A percentile compares a stretch with the other conserved stretches of the same genome.
phyloP scores from a whole-genome alignment of 2,888 invertebrate species.

The Leucozona laternaria region DNA sequence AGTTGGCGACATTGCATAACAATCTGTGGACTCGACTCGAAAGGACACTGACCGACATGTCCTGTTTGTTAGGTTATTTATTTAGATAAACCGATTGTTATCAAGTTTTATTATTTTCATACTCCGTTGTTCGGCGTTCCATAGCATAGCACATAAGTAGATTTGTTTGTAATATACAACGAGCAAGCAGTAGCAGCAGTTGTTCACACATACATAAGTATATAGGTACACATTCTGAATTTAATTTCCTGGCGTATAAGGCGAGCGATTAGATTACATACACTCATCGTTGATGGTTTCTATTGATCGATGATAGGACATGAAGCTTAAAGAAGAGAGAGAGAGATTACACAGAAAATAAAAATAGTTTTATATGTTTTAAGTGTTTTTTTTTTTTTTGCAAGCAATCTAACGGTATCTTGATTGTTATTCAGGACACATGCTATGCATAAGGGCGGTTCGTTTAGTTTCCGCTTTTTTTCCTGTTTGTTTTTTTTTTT shows the following conservation, averaged over 20 bases:
- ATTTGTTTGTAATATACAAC: slow-evolving; percentile 3
- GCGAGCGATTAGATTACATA: slow-evolving; percentile 62
- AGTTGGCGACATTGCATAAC: slow-evolving; percentile 39
- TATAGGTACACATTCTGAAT: too few species aligned
- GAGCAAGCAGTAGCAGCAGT: too few species aligned
- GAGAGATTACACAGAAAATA: not conserved
- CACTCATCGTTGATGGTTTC: slow-evolving; percentile 21
- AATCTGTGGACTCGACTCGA: slow-evolving; percentile 27
- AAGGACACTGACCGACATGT: slow-evolving; percentile 65
- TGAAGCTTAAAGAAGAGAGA: slow-evolving; percentile 18
- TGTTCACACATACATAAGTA: too few species aligned
- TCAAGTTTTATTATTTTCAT: slow-evolving; percentile 8
- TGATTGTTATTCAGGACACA: slow-evolving; percentile 69
- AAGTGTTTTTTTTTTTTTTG: slow-evolving; percentile 16
- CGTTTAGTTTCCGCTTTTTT: slow-evolving; percentile 36
- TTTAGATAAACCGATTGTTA: slow-evolving; percentile 18
- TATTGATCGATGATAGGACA: slow-evolving; percentile 71
- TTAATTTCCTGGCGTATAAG: slow-evolving; percentile 61
- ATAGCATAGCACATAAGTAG: not conserved
- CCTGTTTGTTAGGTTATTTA: slow-evolving; percentile 33
- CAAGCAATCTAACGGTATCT: slow-evolving; percentile 7
- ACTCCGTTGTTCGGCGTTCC: not conserved
- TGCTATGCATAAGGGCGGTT: slow-evolving; percentile 47
- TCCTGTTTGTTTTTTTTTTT: slow-evolving; percentile 18
- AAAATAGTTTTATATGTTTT: slow-evolving; percentile 19